phyloP scores from a whole-genome alignment of 2,113 vertebrate genomes.

The Girardinichthys multiradiatus region DNA sequence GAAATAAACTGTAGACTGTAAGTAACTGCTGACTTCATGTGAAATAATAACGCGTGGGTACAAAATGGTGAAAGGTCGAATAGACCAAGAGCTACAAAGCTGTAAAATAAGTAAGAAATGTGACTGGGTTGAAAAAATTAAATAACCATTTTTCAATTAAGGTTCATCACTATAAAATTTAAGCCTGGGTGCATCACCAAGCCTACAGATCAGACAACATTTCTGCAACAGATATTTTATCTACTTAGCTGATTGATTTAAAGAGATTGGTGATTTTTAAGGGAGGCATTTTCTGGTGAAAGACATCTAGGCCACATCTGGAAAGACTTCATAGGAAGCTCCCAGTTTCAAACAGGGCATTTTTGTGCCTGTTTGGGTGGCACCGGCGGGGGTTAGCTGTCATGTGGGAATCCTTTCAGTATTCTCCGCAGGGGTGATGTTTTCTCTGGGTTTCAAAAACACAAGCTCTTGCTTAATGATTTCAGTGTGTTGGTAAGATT shows the following conservation, averaged over 20 bases:
- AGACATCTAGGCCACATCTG: slow-evolving; percentile 76
- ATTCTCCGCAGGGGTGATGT: slow-evolving; percentile 69
- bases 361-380: slow-evolving; percentile 54
- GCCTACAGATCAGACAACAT: neutral
- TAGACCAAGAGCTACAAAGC: neutral
- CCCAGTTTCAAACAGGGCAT: slow-evolving; percentile 34
- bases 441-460: slow-evolving; percentile 71
- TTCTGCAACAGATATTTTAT: neutral
- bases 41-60: neutral
- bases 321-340: slow-evolving; percentile 68
- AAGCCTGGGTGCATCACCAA: no score
- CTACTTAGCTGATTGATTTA: neutral
- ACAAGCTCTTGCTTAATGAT: slow-evolving; percentile 71
- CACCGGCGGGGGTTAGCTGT: slow-evolving; percentile 35
- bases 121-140: neutral
- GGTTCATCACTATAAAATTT: no score
- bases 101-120: neutral
- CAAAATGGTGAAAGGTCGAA: neutral
- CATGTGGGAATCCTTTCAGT: slow-evolving; percentile 76
- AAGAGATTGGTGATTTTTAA: neutral
- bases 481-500: slow-evolving; percentile 71
- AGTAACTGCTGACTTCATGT: neutral
- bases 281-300: slow-evolving; percentile 34
- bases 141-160: neutral
- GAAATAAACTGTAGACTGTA: neutral